Conservation (phyloP, 2,113 vertebrate genomes). For the Cheilinus undulatus region DNA sequence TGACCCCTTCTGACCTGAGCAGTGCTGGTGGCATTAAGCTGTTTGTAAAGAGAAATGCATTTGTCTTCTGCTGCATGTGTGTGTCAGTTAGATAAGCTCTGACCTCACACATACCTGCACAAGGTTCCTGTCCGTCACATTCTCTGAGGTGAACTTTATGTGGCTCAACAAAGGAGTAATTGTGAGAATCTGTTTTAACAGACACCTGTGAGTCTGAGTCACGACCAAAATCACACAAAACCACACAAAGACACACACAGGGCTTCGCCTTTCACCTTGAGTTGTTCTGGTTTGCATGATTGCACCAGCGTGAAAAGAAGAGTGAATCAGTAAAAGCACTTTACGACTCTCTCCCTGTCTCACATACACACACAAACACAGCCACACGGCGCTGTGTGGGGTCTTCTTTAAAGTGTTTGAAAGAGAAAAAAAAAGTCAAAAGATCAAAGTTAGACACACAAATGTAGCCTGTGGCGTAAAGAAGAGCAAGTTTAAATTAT, state of each 20-base stretch:
- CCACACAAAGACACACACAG: background rate
- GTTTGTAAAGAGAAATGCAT: constrained; percentile 60
- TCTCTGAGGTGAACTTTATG: constrained; percentile 34
- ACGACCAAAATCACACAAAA: background rate
- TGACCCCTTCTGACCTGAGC: constrained; percentile 54
- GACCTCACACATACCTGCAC: constrained; percentile 53
- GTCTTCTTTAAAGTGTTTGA: background rate
- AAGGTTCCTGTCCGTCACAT: constrained; percentile 39
- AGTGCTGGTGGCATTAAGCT: constrained; percentile 54
- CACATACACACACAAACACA: background rate
- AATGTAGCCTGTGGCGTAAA: background rate
- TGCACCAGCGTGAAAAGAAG: constrained; percentile 4
- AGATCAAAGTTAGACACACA: background rate
- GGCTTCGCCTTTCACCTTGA: constrained; percentile 15
- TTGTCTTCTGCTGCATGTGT: constrained; percentile 60
- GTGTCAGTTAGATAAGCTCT: constrained; percentile 62
- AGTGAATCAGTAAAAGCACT: constrained; percentile 18
- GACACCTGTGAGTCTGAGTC: constrained; percentile 14
- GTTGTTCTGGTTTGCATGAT: constrained; percentile 10
- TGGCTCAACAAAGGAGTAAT: constrained; percentile 37
- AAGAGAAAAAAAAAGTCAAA: background rate
- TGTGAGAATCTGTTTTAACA: constrained; percentile 24
- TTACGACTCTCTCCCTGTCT: background rate
- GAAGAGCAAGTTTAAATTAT: background rate
- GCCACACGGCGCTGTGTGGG: constrained; percentile 4